phyloP scores from a whole-genome alignment of 1,140 invertebrate genomes.

The Drosophila tani region DNA sequence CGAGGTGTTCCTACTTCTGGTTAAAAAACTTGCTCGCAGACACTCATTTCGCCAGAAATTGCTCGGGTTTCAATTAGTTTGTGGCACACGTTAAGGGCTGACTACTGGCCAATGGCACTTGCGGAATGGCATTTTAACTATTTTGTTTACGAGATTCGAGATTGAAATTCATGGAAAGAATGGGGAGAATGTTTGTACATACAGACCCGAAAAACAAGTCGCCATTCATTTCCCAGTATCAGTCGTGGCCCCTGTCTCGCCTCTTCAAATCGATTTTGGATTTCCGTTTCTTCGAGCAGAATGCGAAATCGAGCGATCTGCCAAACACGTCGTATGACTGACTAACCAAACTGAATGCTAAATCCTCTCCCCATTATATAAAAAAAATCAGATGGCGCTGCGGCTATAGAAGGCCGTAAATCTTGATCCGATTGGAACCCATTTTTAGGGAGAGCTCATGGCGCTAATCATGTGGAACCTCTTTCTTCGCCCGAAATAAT shows the following conservation, averaged over 20 bases:
- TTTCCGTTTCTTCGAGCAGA: conserved; percentile 35
- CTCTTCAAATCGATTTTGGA: conserved; percentile 8
- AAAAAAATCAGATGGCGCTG: conserved; percentile 55
- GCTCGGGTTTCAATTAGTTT: conserved; percentile 39
- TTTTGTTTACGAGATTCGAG: conserved; percentile 34
- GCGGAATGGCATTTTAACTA: conserved; percentile 58
- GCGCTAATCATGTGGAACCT: conserved; percentile 65
- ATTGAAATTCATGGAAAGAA: conserved; percentile 42
- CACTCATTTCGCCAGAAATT: conserved; percentile 50
- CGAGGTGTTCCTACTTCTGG: conserved; percentile 16
- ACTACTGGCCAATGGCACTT: conserved; percentile 10
- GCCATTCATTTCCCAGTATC: conserved; percentile 78
- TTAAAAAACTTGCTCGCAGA: conserved; percentile 4
- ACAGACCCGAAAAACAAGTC: conserved; percentile 75
- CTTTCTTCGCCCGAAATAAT: conserved; percentile 33
- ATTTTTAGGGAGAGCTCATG: conserved; percentile 39
- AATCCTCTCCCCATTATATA: conserved; percentile 64
- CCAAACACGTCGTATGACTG: conserved; percentile 21
- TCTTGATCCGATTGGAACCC: conserved; percentile 49
- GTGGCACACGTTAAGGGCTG: conserved; percentile 4
- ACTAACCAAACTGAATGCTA: conserved; percentile 39
- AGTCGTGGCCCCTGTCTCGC: conserved; percentile 7
- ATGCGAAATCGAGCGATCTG: conserved; percentile 28
- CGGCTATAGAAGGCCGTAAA: conserved; percentile 55
- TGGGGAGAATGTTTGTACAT: conserved; percentile 48